phyloP scores from a whole-genome alignment of 2,797 vertebrate species.

The Smutsia temminckii region DNA sequence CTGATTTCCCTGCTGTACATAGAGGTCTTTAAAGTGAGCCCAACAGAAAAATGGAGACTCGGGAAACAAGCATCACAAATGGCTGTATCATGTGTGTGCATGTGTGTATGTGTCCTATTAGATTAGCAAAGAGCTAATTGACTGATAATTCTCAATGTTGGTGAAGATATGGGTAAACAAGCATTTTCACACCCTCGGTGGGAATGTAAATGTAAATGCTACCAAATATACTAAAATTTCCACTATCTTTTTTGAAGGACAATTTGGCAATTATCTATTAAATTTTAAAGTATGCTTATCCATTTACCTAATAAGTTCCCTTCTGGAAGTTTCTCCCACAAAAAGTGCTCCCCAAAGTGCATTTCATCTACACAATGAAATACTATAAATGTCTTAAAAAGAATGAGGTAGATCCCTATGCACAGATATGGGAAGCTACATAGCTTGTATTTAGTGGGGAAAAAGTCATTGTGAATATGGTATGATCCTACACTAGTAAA shows the following conservation, averaged over 20 bases:
- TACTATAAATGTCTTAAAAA: neutral
- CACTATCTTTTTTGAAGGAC: neutral
- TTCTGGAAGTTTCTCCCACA: neutral
- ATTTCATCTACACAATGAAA: neutral
- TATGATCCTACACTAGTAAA: neutral
- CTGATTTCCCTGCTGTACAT: neutral
- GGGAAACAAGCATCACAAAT: neutral
- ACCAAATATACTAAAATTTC: neutral
- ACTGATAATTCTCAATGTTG: neutral
- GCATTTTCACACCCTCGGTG: neutral
- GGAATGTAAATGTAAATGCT: neutral
- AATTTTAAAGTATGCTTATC: neutral
- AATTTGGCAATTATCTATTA: conserved; percentile 10
- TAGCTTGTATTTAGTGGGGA: neutral
- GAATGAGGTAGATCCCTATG: neutral
- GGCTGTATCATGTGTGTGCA: neutral
- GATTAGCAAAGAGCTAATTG: neutral
- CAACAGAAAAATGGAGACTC: neutral
- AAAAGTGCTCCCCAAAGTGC: neutral
- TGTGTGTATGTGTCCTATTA: neutral
- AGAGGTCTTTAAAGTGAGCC: neutral
- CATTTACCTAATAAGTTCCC: neutral
- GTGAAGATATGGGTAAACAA: neutral
- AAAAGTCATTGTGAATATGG: neutral
- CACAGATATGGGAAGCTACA: neutral